Base-by-base conservation (phyloP, 2,113 vertebrate species). In the Equus quagga region DNA sequence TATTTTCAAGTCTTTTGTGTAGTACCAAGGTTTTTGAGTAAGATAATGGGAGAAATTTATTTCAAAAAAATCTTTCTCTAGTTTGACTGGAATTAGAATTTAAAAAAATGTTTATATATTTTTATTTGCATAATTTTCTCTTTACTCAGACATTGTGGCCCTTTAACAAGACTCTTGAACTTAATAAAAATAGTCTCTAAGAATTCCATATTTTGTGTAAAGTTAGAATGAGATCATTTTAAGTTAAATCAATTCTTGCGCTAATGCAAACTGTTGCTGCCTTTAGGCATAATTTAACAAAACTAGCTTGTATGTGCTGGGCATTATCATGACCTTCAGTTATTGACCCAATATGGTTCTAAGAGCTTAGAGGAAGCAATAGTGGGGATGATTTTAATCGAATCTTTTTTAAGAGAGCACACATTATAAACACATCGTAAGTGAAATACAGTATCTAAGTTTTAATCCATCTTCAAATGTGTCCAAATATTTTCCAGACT, bases 401-500 rank as follows among this genome's bases (percentile, higher is more conserved):
- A 96, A 80, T 79, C 97, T 91, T 85, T 95, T 96, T 97, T 96
- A 97, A 96, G 88, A 98, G 97, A 98, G 98, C 98, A 85, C 97
- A 82, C 93, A 44, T 54, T 92, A 92, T 56, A 94, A 97, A 81
- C 97, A 97, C 97, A 97, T 98, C 96, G 46, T 93, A 81, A 98
- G 98, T 97, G 97, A 97, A 96, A 89, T 78, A 90, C 98, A 96
- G 98, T 92, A 95, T 98, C 98, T 98, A 92, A 96, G 83, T 98
- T 97, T 93, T 96, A 98, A 76, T 95, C 96, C n/a, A 97, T 97
- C 97, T 98, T 98, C 98, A 98, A 97, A 98, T 98, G 98, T 98
- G 99, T 98, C 98, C 98, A 83, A 98, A 81, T 98, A 96, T 98
- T 98, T 97, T 98, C 96, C 97, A 97, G 98, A 91, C 98, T 97